These are phyloP conservation scores for Iphiclides podalirius DNA, from an alignment of 2,888 invertebrate species.

Conservation along the genomic window DNA sequence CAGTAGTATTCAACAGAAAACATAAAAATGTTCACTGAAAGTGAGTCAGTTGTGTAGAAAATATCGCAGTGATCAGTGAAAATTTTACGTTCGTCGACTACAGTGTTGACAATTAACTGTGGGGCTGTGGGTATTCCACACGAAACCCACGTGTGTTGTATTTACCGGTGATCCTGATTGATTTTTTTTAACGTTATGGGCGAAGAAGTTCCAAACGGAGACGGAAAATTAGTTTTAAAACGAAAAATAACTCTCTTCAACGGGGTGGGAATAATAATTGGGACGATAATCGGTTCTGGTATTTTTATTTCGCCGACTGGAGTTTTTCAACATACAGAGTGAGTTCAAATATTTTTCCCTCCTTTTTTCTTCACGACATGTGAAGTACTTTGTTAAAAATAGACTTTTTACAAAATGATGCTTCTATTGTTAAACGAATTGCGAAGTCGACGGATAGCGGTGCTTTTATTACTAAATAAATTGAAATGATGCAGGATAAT, in stretches of 20 bases:
- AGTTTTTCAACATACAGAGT: conserved; percentile 83
- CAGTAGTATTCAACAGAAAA: conserved; percentile 55
- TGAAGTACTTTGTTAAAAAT: too few species aligned
- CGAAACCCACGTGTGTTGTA: conserved; percentile 57
- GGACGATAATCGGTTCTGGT: conserved; percentile 93
- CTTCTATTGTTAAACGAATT: too few species aligned
- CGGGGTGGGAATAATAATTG: conserved; percentile 93
- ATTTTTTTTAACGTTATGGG: conserved; percentile 76
- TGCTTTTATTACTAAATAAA: too few species aligned
- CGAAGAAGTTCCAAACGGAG: conserved; percentile 63
- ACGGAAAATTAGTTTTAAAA: conserved; percentile 84
- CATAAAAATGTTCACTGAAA: conserved; percentile 67
- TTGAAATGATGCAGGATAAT: too few species aligned
- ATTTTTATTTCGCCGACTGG: conserved; percentile 96
- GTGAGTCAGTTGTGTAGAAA: conserved; percentile 64
- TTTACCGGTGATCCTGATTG: conserved; percentile 60
- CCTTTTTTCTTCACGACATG: conserved; percentile 7
- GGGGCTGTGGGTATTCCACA: conserved; percentile 29
- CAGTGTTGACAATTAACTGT: conserved; percentile 11
- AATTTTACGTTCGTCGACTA: conserved; percentile 28
- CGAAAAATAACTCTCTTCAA: conserved; percentile 91
- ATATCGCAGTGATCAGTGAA: conserved; percentile 40
- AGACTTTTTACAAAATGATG: too few species aligned
- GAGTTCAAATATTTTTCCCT: conserved; percentile 61
- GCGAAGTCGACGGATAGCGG: too few species aligned